Conservation (phyloP, 2,888 invertebrate genomes). For the Malthinus seriepunctatus region DNA sequence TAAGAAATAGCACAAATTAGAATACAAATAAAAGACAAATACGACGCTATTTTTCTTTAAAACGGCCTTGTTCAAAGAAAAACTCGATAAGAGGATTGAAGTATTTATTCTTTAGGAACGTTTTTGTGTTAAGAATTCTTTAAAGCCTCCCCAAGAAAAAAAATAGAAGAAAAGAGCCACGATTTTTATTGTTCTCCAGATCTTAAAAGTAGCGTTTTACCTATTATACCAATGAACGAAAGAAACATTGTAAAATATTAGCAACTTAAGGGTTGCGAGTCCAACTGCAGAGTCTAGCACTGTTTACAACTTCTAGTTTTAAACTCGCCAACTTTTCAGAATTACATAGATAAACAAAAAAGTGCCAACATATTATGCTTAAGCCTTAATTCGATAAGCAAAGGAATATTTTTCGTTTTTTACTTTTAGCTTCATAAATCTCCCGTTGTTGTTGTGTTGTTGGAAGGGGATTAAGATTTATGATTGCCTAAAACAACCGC, state of each 20-base stretch:
- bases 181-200: conserved; percentile 11
- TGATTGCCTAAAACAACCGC: too few relatives aligned
- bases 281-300: conserved; percentile 14
- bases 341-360: too few relatives aligned
- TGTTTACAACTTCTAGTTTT: conserved; percentile 4
- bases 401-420: too few relatives aligned
- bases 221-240: background rate
- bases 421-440: too few relatives aligned
- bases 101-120: conserved; percentile 23
- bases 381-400: too few relatives aligned
- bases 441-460: too few relatives aligned
- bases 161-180: background rate
- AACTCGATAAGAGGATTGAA: conserved; percentile 23
- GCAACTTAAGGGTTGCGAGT: conserved; percentile 2
- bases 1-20: conserved; percentile 17
- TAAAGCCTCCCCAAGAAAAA: conserved; percentile 9
- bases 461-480: too few relatives aligned
- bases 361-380: too few relatives aligned
- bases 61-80: conserved; percentile 20
- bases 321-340: too few relatives aligned
- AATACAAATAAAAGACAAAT: conserved; percentile 29
- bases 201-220: background rate
- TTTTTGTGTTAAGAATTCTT: conserved; percentile 16
- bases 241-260: background rate
- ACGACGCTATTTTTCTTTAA: conserved; percentile 24